Base-by-base conservation (phyloP, 2,113 vertebrate genomes). In the Triplophysa rosa region DNA sequence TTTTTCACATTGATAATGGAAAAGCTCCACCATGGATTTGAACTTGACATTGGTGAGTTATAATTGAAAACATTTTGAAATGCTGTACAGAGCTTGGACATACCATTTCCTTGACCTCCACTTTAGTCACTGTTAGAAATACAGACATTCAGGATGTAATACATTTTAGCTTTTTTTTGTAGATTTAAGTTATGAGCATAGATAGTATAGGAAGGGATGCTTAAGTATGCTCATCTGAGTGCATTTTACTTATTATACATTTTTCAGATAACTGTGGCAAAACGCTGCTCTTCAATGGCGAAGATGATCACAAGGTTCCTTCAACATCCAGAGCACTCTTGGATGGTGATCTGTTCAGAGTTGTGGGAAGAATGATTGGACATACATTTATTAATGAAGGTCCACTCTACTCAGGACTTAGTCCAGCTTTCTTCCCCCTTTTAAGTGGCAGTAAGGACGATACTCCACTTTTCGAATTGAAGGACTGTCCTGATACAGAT, bases 401-500 rank as follows among this genome's bases (percentile, higher is more conserved):
- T 42, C 40, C 62, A 66, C 40, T 63, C 14, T 65, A 64, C 21
- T 64, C 40, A 24, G 61, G 61, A 24, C 23, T 77, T 3, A 65
- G 74, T 65, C 24, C 37, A 26, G 62, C 14, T 16, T 64, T 77
- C 17, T 65, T 75, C 61, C n/a, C 59, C 42, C 13, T 52, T 64
- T 42, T 77, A 47, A 77, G 33, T 65, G 62, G 74, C 40, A 3
- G 3, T 29, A 64, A 65, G 19, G 74, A 77, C 52, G 61, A 45
- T 10, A 29, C 21, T 26, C 74, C 40, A 64, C 11, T 77, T 47
- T 14, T 64, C 42, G 61, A 65, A 33, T 49, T 74, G 40, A 61
- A 77, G 40, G 75, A 77, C 75, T 77, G 45, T 65, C 75, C 75
- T 49, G 75, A 77, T 49, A 77, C 10, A 12, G 63, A 77, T 52